Percentiles rank a stretch among this genome's conserved stretches.
These are phyloP conservation scores for Athrips mouffetella DNA, from an alignment of 2,888 invertebrate genomes.

Conservation along the genomic window DNA sequence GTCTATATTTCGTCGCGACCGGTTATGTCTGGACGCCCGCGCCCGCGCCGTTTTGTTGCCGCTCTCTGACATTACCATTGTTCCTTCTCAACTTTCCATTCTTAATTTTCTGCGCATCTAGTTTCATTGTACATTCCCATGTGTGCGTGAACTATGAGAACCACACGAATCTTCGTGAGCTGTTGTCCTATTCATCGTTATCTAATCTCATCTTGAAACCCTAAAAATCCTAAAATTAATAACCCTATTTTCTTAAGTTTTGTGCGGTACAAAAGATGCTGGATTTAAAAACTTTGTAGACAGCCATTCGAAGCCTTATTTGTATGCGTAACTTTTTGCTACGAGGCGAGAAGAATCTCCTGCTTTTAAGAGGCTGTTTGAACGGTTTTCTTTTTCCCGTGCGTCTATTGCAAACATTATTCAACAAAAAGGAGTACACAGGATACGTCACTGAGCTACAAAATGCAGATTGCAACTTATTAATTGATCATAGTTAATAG, in stretches of 20 bases:
- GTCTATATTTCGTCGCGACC: slow-evolving; percentile 24
- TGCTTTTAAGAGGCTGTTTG: not conserved
- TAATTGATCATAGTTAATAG: no score
- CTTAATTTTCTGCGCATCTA: slow-evolving; percentile 41
- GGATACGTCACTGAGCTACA: no score
- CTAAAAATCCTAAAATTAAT: not conserved
- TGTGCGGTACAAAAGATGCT: not conserved
- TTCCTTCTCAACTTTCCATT: slow-evolving; percentile 54
- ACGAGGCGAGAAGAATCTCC: not conserved
- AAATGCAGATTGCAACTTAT: no score
- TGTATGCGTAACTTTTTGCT: not conserved
- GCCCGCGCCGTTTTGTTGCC: slow-evolving; percentile 22
- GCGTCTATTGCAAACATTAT: no score
- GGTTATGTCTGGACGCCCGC: slow-evolving; percentile 31
- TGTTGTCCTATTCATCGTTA: not conserved
- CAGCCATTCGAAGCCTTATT: not conserved
- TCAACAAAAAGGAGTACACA: no score
- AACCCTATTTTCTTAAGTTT: not conserved
- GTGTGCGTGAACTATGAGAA: slow-evolving; percentile 34
- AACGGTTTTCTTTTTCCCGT: not conserved
- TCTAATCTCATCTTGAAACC: not conserved
- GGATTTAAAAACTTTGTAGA: not conserved
- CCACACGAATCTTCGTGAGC: slow-evolving; percentile 13
- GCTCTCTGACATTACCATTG: slow-evolving; percentile 38
- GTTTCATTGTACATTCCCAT: slow-evolving; percentile 28